phyloP scores from a whole-genome alignment of 1,140 invertebrate genomes.

The Cydia splendana region DNA sequence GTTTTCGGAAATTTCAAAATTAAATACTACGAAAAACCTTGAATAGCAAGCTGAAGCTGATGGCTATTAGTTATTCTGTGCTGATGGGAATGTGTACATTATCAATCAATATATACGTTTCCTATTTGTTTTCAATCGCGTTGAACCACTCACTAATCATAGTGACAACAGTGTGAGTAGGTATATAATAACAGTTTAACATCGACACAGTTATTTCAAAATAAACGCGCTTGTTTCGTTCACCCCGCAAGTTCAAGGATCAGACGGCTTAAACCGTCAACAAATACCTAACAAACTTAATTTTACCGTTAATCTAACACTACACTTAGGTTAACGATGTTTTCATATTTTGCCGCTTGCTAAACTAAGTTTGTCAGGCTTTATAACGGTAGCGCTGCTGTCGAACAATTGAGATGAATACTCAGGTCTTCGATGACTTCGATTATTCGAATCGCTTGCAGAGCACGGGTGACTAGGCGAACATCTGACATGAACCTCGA shows the following conservation, averaged over 20 bases:
- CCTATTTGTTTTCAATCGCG: no score
- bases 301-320: slow-evolving; percentile 2
- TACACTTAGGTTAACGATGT: neutral
- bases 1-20: no score
- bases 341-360: neutral
- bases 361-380: neutral
- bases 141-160: neutral
- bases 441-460: neutral
- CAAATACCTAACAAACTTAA: slow-evolving; percentile 9
- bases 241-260: slow-evolving; percentile 30
- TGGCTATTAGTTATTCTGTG: no score
- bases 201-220: neutral
- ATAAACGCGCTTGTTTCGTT: slow-evolving; percentile 6
- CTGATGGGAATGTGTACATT: no score
- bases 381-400: neutral
- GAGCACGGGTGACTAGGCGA: no score
- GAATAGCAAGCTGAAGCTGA: no score
- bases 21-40: no score
- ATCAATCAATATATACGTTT: no score
- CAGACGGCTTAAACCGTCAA: slow-evolving; percentile 7
- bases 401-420: slow-evolving; percentile 3
- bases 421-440: neutral
- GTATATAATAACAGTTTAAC: neutral
- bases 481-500: no score
- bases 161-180: neutral